These are phyloP conservation scores for Etia nguti DNA, from an alignment of 2,113 vertebrate genomes.

Conservation along the genomic window DNA sequence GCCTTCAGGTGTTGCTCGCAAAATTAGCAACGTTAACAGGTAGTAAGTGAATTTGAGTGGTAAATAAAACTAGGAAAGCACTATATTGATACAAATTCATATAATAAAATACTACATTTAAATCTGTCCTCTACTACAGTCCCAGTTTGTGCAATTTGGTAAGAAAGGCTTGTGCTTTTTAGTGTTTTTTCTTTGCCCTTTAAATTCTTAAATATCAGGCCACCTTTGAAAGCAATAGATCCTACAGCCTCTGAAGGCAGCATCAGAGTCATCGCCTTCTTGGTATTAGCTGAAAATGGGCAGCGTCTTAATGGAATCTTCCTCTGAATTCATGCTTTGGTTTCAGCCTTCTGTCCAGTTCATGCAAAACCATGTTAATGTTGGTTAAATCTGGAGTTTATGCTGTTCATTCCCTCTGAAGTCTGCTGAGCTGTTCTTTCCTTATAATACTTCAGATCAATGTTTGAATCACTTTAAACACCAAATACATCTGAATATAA, in stretches of 20 bases:
- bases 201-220: rapidly evolving
- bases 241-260: not conserved
- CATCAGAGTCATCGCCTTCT: not conserved
- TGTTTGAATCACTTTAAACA: not conserved
- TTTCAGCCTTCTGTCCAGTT: not conserved
- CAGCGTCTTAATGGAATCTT: not conserved
- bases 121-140: not conserved
- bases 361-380: not conserved
- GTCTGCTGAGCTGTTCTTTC: not conserved
- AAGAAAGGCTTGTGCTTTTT: not conserved
- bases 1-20: conserved; percentile 38
- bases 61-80: not conserved
- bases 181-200: not conserved
- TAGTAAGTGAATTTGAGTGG: not conserved
- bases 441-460: not conserved
- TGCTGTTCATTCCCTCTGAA: not conserved
- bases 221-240: not conserved
- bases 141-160: not conserved
- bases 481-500: not conserved
- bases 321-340: not conserved
- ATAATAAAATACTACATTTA: not conserved
- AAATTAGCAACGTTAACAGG: not conserved
- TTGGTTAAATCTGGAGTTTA: not conserved
- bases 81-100: not conserved
- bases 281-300: not conserved